phyloP scores from a whole-genome alignment of 2,888 invertebrate genomes.

The Onthophagus sagittarius region DNA sequence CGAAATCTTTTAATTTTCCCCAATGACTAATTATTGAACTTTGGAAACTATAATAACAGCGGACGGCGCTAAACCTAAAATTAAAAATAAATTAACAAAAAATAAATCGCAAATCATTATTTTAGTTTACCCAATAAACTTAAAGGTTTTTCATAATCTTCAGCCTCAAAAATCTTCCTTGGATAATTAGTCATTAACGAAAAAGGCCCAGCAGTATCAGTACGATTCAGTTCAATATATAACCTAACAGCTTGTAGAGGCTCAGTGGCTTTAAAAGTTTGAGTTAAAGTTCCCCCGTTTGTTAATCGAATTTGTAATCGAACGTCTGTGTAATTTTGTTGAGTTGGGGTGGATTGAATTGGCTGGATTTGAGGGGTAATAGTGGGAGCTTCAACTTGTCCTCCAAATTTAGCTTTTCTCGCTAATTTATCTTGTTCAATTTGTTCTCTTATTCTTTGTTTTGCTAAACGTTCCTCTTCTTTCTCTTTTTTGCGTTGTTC shows the following conservation, averaged over 20 bases:
- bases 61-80: constrained; percentile 76
- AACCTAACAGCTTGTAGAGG: constrained; percentile 86
- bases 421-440: constrained; percentile 90
- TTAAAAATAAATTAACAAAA: constrained; percentile 27
- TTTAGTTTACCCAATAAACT: constrained; percentile 67
- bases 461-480: constrained; percentile 79
- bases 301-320: constrained; percentile 74
- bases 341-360: constrained; percentile 41
- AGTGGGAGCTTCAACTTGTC: constrained; percentile 29
- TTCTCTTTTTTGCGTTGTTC: constrained; percentile 86
- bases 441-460: constrained; percentile 80
- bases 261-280: constrained; percentile 81
- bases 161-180: constrained; percentile 75
- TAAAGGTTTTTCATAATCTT: constrained; percentile 86
- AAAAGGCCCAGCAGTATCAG: constrained; percentile 66
- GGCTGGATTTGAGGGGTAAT: constrained; percentile 36
- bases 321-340: constrained; percentile 62
- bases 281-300: constrained; percentile 68
- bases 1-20: constrained; percentile 11
- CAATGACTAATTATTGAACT: constrained; percentile 36
- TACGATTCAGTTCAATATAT: constrained; percentile 80
- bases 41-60: constrained; percentile 78
- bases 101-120: neutral
- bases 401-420: constrained; percentile 62
- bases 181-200: constrained; percentile 91